Evolutionary conservation across 2,888 invertebrate species (phyloP).

Genomic region (Coecobrya sp.): DNA sequence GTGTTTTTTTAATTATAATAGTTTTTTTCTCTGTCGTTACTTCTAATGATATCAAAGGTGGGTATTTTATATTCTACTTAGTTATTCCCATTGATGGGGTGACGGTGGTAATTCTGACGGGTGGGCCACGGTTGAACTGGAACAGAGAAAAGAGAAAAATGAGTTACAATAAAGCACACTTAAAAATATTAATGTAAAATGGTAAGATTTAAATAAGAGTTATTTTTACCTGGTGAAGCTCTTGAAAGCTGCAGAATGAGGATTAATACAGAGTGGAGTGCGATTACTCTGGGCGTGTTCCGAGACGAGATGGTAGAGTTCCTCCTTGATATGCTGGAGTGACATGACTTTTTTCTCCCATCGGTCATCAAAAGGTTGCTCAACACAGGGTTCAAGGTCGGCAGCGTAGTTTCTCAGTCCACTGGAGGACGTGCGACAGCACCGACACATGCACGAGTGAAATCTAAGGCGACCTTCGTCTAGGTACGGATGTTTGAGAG

Average conservation of each 20-base stretch:
- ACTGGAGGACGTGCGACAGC: constrained; percentile 93
- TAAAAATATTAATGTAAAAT: too few species aligned
- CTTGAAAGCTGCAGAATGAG: constrained; percentile 99
- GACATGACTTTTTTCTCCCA: constrained; percentile 98
- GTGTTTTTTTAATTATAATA: not conserved
- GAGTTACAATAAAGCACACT: constrained; percentile 3
- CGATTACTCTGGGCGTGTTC: constrained; percentile 98
- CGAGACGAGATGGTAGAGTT: constrained; percentile 99
- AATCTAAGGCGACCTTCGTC: constrained; percentile 99
- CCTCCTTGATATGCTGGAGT: constrained; percentile 98
- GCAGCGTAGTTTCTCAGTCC: constrained; percentile 94
- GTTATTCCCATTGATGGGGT: constrained; percentile 99
- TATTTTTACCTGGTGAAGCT: constrained; percentile 99
- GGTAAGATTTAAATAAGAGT: too few species aligned
- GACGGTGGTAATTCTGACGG: constrained; percentile 99
- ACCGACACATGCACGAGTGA: constrained; percentile 99
- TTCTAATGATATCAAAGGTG: constrained; percentile 82
- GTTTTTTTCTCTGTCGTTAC: constrained; percentile 51
- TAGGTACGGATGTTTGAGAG: constrained; percentile 98
- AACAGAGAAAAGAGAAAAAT: constrained; percentile 88
- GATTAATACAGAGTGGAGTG: constrained; percentile 99
- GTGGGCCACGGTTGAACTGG: constrained; percentile 98
- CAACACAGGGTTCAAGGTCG: constrained; percentile 97
- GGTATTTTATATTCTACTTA: constrained; percentile 69
- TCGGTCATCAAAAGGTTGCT: constrained; percentile 96